Percentiles rank a stretch among this genome's conserved stretches.
Conservation (phyloP, 2,113 vertebrate species). For the Gasterosteus aculeatus region DNA sequence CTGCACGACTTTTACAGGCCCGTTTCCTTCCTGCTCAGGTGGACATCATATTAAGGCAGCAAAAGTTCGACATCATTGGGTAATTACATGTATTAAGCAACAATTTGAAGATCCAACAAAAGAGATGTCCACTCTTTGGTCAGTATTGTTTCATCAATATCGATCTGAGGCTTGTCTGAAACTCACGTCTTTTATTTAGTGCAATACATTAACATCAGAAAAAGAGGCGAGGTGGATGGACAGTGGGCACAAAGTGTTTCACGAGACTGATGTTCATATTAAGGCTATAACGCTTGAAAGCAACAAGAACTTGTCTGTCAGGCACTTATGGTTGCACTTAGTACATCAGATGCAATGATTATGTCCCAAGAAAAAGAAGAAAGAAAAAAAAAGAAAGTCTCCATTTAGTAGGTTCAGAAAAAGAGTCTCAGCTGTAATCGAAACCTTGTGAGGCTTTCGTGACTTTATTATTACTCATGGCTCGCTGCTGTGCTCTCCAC, state of each 20-base stretch:
- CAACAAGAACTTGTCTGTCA: background rate
- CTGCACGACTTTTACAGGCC: slow-evolving; percentile 23
- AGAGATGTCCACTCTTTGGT: slow-evolving; percentile 16
- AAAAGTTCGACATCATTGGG: background rate
- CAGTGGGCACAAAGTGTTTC: background rate
- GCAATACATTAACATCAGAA: background rate
- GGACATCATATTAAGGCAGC: background rate
- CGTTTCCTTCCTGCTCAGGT: background rate
- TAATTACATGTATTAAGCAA: background rate
- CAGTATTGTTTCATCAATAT: background rate
- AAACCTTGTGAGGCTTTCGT: too few species aligned
- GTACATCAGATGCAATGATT: background rate
- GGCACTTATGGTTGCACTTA: slow-evolving; percentile 6
- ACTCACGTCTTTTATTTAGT: background rate
- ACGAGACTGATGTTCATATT: background rate
- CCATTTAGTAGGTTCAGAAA: too few species aligned
- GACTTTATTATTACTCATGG: too few species aligned
- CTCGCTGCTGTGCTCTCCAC: background rate
- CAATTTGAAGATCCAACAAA: background rate
- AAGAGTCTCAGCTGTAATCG: too few species aligned
- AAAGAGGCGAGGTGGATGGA: slow-evolving; percentile 16
- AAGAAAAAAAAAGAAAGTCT: too few species aligned
- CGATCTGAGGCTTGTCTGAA: background rate
- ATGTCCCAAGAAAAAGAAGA: too few species aligned
- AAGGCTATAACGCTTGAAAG: slow-evolving; percentile 6